Conservation (phyloP, 2,888 invertebrate genomes). For the Hyalella azteca region DNA sequence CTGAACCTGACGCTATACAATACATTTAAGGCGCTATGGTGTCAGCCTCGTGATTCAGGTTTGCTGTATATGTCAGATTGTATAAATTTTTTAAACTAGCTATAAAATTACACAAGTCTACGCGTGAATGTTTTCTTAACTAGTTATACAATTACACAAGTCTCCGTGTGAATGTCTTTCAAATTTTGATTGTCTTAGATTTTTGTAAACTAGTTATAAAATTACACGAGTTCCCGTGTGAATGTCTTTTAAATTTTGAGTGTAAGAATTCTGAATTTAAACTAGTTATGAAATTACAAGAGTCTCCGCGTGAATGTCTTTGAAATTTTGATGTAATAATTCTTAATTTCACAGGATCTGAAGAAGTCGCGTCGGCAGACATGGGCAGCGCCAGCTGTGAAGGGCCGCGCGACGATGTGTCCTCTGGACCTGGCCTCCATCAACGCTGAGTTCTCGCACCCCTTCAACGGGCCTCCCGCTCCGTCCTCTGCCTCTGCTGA, state of each 20-base stretch:
- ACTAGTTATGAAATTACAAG: background rate
- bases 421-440: slow-evolving; percentile 23
- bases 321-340: too few species aligned
- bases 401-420: background rate
- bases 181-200: background rate
- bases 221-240: background rate
- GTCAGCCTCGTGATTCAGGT: too few species aligned
- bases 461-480: background rate
- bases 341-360: background rate
- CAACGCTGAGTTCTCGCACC: slow-evolving; percentile 11
- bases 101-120: too few species aligned
- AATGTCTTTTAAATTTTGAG: background rate
- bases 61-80: too few species aligned
- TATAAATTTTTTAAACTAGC: too few species aligned
- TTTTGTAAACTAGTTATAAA: too few species aligned
- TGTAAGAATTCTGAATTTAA: background rate
- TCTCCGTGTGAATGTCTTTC: too few species aligned
- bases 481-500: background rate
- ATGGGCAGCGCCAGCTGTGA: slow-evolving; percentile 50
- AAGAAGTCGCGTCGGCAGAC: slow-evolving; percentile 42
- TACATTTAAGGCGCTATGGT: too few species aligned
- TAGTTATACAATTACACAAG: too few species aligned
- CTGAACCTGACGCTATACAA: too few species aligned
- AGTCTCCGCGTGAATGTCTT: too few species aligned
- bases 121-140: too few species aligned